Conservation (phyloP, 2,888 invertebrate genomes). For the Chloromyia formosa region DNA sequence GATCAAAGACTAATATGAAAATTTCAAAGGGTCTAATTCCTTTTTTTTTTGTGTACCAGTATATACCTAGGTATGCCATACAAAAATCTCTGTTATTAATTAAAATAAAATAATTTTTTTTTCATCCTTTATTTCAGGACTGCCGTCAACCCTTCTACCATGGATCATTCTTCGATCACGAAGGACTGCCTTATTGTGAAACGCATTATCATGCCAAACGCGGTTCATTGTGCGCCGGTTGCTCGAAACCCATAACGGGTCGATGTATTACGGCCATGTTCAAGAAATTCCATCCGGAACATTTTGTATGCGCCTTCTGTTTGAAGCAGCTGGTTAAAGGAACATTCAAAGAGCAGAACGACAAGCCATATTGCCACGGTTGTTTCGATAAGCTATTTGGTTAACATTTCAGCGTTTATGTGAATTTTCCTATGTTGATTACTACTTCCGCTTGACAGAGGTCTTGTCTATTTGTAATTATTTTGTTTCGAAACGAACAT, state of each 20-base stretch:
- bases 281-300: slow-evolving; percentile 98
- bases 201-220: slow-evolving; percentile 98
- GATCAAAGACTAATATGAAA: too few relatives aligned
- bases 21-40: too few relatives aligned
- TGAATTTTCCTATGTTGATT: not conserved
- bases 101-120: too few relatives aligned
- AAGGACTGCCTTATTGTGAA: slow-evolving; percentile 97
- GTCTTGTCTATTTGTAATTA: too few relatives aligned
- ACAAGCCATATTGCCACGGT: slow-evolving; percentile 97
- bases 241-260: slow-evolving; percentile 96
- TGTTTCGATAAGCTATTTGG: slow-evolving; percentile 98
- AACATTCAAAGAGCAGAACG: slow-evolving; percentile 99
- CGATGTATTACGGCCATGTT: slow-evolving; percentile 99
- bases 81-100: too few relatives aligned
- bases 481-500: too few relatives aligned
- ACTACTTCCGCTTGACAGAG: too few relatives aligned
- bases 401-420: slow-evolving; percentile 61
- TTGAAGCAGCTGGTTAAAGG: slow-evolving; percentile 97
- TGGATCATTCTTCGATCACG: slow-evolving; percentile 98
- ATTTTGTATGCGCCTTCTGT: slow-evolving; percentile 99
- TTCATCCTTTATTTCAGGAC: slow-evolving; percentile 79
- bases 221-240: slow-evolving; percentile 96
- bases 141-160: slow-evolving; percentile 96
- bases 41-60: too few relatives aligned
- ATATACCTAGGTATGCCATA: too few relatives aligned